Evolutionary conservation across 2,797 vertebrate genomes (phyloP), one percentile per base, ranked within the genome.

Genomic region (Furcifer pardalis): DNA sequence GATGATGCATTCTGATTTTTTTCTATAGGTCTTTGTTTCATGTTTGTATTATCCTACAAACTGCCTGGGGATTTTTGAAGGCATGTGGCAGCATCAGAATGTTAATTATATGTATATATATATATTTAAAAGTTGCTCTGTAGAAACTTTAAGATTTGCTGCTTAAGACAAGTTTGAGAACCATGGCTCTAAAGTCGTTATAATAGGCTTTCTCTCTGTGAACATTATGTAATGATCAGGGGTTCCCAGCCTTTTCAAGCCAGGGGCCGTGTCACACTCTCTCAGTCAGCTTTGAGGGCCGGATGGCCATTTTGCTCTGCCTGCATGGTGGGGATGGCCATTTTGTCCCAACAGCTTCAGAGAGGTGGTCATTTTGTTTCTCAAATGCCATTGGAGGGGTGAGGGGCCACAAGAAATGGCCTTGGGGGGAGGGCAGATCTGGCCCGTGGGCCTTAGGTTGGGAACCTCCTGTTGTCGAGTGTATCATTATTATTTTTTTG

Each of bases 151-250:
- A 65, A 21, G 19, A 63, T 30, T n/a, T 19, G 4, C 23, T 65
- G 59, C 25, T 30, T 27, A 78, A 44, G 71, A 30, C 44, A 65
- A 19, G 44, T n/a, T n/a, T n/a, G n/a, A n/a, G n/a, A n/a, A n/a
- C n/a, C n/a, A n/a, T n/a, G n/a, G n/a, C n/a, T n/a, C 62, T 35
- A 56, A 10, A 15, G 37, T 12, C 30, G 1, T 21, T 62, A 10
- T 25, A 46, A 4, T 17, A 63, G 25, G 60, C 19, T n/a, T 12
- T 25, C 10, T 12, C 10, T 42, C 5, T 40, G 15, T 4, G 1
- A 0, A 32, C n/a, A n/a, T 52, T 3, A 2, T 5, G 52, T 19
- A 56, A 5, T n/a, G n/a, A n/a, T n/a, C n/a, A n/a, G n/a, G n/a
- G n/a, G n/a, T n/a, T n/a, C n/a, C n/a, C n/a, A n/a, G n/a, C n/a